Evolutionary conservation across 2,888 invertebrate genomes (phyloP).

Genomic region (Lepidonotus clava): DNA sequence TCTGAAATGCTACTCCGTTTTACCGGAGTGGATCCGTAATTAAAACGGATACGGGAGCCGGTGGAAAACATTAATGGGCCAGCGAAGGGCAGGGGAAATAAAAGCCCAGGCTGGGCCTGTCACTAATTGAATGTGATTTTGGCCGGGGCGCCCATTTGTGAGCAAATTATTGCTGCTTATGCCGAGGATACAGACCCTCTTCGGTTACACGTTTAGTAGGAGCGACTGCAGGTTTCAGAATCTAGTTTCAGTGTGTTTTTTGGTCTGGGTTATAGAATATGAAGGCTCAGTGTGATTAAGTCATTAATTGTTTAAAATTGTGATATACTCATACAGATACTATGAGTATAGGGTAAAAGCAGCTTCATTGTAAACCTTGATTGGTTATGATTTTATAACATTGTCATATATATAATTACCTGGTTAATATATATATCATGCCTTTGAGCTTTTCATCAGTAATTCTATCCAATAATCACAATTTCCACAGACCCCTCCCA

Average conservation of each 20-base stretch:
- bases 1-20: constrained; percentile 24
- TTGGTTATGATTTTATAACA: too few relatives aligned
- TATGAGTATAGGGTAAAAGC: too few relatives aligned
- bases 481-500: too few relatives aligned
- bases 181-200: not conserved
- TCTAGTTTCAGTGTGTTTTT: not conserved
- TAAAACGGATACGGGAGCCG: constrained; percentile 32
- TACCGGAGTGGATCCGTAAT: constrained; percentile 1
- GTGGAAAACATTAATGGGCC: constrained; percentile 44
- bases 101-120: not conserved
- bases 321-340: too few relatives aligned
- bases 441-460: too few relatives aligned
- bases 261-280: not conserved
- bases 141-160: constrained; percentile 40
- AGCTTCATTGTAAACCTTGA: too few relatives aligned
- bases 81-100: constrained; percentile 5
- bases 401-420: too few relatives aligned
- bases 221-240: not conserved
- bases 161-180: constrained; percentile 29
- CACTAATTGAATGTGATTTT: constrained; percentile 46
- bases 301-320: too few relatives aligned
- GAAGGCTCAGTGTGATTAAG: not conserved
- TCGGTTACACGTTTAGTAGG: not conserved
- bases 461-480: too few relatives aligned
- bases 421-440: too few relatives aligned